A percentile compares a stretch with the other conserved stretches of the same genome.
Conservation (phyloP, 2,113 vertebrate species). For the Theristicus caerulescens region DNA sequence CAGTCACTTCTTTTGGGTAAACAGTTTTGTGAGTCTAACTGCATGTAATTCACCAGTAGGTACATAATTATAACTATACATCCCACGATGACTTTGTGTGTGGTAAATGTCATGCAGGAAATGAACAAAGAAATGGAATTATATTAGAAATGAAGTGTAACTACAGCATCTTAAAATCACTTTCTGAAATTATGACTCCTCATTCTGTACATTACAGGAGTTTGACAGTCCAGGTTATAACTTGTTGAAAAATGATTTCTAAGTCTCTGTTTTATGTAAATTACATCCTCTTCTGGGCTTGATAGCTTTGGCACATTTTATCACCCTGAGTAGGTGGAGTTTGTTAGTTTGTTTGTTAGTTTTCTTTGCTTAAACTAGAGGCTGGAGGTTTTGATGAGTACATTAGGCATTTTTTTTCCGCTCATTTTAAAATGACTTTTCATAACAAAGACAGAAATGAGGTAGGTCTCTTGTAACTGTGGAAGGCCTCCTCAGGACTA, state of each 20-base stretch:
- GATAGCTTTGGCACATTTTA: not conserved
- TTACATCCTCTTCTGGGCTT: not conserved
- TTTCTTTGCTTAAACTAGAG: conserved; percentile 16
- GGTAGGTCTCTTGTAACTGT: not conserved
- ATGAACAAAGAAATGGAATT: conserved; percentile 35
- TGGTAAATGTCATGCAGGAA: conserved; percentile 41
- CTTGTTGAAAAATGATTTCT: conserved; percentile 22
- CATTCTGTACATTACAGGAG: not conserved
- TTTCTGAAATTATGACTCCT: conserved; percentile 7
- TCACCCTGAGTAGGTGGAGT: not conserved
- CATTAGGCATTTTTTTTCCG: not conserved
- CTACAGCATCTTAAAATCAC: conserved; percentile 8
- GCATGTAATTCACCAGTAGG: not conserved
- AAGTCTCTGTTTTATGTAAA: conserved; percentile 27
- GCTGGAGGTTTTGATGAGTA: not conserved
- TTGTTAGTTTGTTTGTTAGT: conserved; percentile 24
- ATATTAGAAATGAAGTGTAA: conserved; percentile 15
- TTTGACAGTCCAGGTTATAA: not conserved
- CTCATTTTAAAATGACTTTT: not conserved
- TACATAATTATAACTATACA: conserved; percentile 10
- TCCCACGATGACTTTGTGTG: not conserved
- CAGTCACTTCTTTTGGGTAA: not conserved
- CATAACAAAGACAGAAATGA: not conserved
- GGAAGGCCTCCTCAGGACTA: not conserved
- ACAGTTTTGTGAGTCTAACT: conserved; percentile 1